Evolutionary conservation across 92 coral and sea anemone species (phyloP), one percentile per base, ranked within the genome.

Genomic region (Paragorgia papillata): DNA sequence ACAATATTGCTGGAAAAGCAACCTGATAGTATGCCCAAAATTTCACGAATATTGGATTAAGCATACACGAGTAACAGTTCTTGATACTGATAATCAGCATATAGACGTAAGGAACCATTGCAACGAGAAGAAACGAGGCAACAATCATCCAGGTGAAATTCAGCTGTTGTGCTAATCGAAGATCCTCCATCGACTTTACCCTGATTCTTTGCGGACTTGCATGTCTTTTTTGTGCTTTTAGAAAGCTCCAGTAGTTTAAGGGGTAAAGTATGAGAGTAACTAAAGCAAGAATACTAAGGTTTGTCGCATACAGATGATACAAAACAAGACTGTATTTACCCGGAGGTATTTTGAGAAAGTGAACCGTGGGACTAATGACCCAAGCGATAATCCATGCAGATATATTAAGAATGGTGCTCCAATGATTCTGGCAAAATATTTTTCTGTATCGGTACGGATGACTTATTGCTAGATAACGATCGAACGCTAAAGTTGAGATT

Each of bases 11-110:
- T 17, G 57, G 13, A 26, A 55, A 24, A 1, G 46, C 10, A 19
- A 68, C 13, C 12, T 57, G 75, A 46, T 68, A 68, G 24, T 68
- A 68, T 46, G 43, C 17, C 75, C 75, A 68, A 49, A 68, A 44
- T 27, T 33, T 24, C 51, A 9, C 21, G 40, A 68, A 68, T 10
- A 21, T 30, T 12, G 24, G 39, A 68, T 48, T 46, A 20, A 68
- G 40, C 14, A 44, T 43, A 68, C 75, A 68, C 14, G 12, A 21
- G 43, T 68, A n/a, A 68, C 75, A 68, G 1, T 46, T 46, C 14
- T 35, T 37, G 19, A 68, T 15, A 48, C 46, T 19, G 33, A 68
- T 43, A 25, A 33, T 12, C 43, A 68, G 46, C 2, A 58, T 58
- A 21, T 43, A 57, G 12, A 68, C 26, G 20, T 68, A 68, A 7